Base-by-base conservation (phyloP, 2,888 invertebrate genomes). In the Diploptera punctata region DNA sequence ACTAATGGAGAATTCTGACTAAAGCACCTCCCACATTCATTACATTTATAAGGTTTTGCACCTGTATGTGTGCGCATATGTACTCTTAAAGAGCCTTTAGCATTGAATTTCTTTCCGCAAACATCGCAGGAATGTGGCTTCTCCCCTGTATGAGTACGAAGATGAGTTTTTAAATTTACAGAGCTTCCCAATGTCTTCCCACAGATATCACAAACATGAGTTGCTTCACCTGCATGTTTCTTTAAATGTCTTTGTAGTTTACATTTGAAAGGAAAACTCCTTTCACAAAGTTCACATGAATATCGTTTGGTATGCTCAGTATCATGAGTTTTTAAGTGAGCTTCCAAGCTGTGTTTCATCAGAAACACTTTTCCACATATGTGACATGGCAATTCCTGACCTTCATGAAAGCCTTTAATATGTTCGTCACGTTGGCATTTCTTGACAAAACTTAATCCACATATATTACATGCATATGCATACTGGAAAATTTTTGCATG, bases 301-400 rank as follows among this genome's bases (percentile, higher is more conserved):
- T 10, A 47, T 7, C 10, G 33, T 7, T 10, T 10, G 5, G 5
- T 33, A 7, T 7, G 33, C 10, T 7, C 5, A 33, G 5, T 10
- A 33, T 33, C 69, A 67, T 61, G 77, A 73, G 24, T 68, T 21
- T 62, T 49, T 33, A 57, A 61, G 19, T 72, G 72, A 7, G n/a
- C 65, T 18, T 47, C 38, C 33, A 72, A 61, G 72, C 79, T 84
- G 33, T 85, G 84, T 70, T 83, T 81, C 76, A 86, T 84, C 7
- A 29, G 19, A 47, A 72, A 72, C 0, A 38, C 26, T 19, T 69
- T 67, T 13, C 26, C 43, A 43, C 73, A 73, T 3, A 68, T 21
- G 10, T 68, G 52, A 21, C 69, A 68, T 7, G 33, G 33, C 10
- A 33, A 10, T 33, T 33, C 33, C 33, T 7, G 10, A 7, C 33